Percentiles rank a stretch among this genome's conserved stretches.
Evolutionary conservation across 2,113 vertebrate species (phyloP).

Genomic region (Passer montanus): DNA sequence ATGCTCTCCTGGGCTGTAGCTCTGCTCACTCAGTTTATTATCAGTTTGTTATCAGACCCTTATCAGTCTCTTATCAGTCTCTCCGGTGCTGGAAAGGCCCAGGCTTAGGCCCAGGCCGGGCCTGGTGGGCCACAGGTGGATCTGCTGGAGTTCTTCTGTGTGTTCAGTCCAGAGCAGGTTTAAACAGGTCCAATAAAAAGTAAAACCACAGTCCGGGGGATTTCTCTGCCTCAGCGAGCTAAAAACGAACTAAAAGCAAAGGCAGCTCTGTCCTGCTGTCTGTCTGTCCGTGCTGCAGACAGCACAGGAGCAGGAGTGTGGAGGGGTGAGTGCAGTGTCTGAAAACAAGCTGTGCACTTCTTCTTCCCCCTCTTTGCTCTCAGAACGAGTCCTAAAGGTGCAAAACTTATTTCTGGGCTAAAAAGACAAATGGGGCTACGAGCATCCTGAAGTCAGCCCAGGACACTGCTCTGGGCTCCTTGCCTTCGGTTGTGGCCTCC

Average conservation of each 20-base stretch:
- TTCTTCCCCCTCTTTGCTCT: accelerated
- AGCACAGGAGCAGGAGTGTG: background rate
- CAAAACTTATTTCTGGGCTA: background rate
- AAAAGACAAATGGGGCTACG: background rate
- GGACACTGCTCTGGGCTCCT: background rate
- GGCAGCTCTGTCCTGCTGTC: background rate
- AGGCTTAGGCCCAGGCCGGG: background rate
- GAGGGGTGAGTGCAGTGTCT: background rate
- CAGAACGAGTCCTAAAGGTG: background rate
- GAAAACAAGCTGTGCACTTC: background rate
- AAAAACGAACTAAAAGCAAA: background rate
- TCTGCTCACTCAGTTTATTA: background rate
- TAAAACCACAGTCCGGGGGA: background rate
- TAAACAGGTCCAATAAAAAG: background rate
- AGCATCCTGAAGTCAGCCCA: no score
- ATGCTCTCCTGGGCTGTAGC: background rate
- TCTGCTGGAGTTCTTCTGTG: background rate
- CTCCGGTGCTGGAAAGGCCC: no score
- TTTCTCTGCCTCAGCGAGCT: background rate
- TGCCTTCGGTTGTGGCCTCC: background rate
- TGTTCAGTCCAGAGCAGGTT: background rate
- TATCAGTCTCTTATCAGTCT: background rate
- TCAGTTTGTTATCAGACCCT: background rate
- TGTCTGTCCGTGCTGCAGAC: background rate
- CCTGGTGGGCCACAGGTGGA: background rate